Conservation (phyloP, 2,113 vertebrate genomes). For the Muscicapa adusta region DNA sequence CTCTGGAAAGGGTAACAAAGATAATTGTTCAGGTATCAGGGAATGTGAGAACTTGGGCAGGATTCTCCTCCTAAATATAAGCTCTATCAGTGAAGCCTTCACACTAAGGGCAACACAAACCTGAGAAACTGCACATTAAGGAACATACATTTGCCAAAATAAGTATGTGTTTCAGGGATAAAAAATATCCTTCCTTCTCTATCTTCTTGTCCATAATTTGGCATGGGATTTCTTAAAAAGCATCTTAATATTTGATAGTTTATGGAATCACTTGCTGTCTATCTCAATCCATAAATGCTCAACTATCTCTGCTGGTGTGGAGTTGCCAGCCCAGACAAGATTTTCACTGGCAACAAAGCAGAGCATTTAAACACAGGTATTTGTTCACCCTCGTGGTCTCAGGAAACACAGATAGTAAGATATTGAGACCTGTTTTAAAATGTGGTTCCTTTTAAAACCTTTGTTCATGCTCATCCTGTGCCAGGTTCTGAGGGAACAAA, state of each 20-base stretch:
- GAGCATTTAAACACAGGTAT: not conserved
- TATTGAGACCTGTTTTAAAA: not conserved
- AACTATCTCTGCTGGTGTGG: not conserved
- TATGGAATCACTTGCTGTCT: not conserved
- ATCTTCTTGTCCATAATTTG: not conserved
- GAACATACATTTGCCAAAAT: not conserved
- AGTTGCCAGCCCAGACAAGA: not conserved
- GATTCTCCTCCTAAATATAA: not conserved
- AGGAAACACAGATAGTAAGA: not conserved
- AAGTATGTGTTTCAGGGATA: not conserved
- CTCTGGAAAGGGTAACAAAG: not conserved
- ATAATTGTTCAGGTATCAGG: not conserved
- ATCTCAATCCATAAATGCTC: not conserved
- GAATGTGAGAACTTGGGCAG: not conserved
- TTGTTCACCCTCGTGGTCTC: not conserved
- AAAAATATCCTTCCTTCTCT: not conserved
- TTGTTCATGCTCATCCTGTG: not conserved
- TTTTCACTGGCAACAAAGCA: not conserved
- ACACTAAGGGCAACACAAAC: not conserved
- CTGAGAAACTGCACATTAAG: not conserved
- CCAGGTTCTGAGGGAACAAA: not conserved
- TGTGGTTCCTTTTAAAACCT: not conserved
- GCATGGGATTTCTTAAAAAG: fast-evolving
- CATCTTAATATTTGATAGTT: not conserved
- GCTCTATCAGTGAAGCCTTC: not conserved